A percentile compares a stretch with the other conserved stretches of the same genome.
Conservation (phyloP, 2,888 invertebrate genomes). For the Plebejus argus region DNA sequence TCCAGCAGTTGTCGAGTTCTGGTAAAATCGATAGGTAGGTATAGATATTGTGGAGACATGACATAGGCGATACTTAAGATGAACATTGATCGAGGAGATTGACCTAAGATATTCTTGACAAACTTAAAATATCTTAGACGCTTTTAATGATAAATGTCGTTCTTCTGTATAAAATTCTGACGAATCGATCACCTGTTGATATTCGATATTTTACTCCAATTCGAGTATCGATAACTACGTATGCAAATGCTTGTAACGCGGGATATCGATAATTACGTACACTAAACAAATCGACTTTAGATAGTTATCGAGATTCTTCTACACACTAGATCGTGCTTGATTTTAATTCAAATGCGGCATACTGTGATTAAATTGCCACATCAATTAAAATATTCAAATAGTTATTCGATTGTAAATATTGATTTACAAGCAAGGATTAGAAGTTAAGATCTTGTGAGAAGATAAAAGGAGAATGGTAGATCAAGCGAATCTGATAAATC, state of each 20-base stretch:
- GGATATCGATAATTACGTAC: not conserved
- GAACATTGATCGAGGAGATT: too few relatives aligned
- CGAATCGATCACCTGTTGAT: not conserved
- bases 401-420: not conserved
- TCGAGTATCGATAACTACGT: slow-evolving; percentile 1
- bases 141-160: too few relatives aligned
- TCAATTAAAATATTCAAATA: not conserved
- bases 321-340: not conserved
- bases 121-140: too few relatives aligned
- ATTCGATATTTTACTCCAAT: not conserved
- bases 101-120: too few relatives aligned
- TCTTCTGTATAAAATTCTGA: too few relatives aligned
- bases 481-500: slow-evolving; percentile 8
- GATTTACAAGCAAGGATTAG: not conserved
- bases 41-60: too few relatives aligned
- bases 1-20: not conserved
- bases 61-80: too few relatives aligned
- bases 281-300: not conserved
- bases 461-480: not conserved
- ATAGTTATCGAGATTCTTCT: slow-evolving; percentile 12
- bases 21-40: too few relatives aligned
- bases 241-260: not conserved
- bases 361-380: not conserved
- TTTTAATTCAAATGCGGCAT: slow-evolving; percentile 10
- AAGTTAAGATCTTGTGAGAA: slow-evolving; percentile 13